phyloP scores from a whole-genome alignment of 1,140 invertebrate species.

The Meloidogyne hapla region DNA sequence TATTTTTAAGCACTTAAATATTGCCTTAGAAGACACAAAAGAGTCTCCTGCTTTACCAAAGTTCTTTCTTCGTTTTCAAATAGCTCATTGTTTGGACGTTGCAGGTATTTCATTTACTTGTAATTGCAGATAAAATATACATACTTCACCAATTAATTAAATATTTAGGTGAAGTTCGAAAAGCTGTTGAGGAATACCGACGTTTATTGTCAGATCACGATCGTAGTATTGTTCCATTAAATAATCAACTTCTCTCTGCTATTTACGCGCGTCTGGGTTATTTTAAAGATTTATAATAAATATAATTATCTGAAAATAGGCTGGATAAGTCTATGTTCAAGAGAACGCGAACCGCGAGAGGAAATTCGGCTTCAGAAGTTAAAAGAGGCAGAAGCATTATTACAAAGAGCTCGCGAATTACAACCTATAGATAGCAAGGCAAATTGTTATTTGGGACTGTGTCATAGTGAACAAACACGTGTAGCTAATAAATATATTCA shows the following conservation, averaged over 20 bases:
- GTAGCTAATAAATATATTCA: constrained; percentile 19
- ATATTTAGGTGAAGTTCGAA: constrained; percentile 32
- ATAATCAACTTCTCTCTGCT: constrained; percentile 27
- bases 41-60: constrained; percentile 29
- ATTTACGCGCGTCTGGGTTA: constrained; percentile 35
- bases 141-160: not conserved
- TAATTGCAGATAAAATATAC: not conserved
- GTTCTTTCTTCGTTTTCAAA: constrained; percentile 37
- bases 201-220: constrained; percentile 34
- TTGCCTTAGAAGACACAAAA: constrained; percentile 36
- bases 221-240: constrained; percentile 11
- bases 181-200: constrained; percentile 38
- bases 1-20: constrained; percentile 30
- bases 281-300: not conserved
- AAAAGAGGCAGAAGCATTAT: constrained; percentile 30
- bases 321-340: constrained; percentile 34
- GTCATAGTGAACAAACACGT: constrained; percentile 33
- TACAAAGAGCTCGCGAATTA: constrained; percentile 24
- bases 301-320: constrained; percentile 17
- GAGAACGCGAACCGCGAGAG: constrained; percentile 30
- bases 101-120: not conserved
- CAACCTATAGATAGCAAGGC: constrained; percentile 29
- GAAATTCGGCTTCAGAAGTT: constrained; percentile 26
- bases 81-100: constrained; percentile 39
- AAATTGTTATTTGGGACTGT: constrained; percentile 37